Evolutionary conservation across 2,888 invertebrate genomes (phyloP).

Genomic region (Chirona hameri): DNA sequence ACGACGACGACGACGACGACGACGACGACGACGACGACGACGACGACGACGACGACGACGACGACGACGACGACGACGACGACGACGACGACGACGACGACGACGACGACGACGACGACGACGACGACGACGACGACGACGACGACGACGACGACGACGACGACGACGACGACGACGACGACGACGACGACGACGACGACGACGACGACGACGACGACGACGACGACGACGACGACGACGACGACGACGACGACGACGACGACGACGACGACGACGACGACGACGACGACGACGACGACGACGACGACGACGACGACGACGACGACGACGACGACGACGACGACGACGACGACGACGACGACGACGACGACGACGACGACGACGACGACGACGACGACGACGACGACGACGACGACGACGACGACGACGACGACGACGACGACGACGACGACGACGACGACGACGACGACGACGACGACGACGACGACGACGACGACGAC

Average conservation of each 20-base stretch:
- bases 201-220: conserved; percentile 22
- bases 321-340: conserved; percentile 22
- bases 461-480: conserved; percentile 22
- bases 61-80: conserved; percentile 22
- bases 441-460: too few relatives aligned
- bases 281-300: conserved; percentile 22
- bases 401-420: conserved; percentile 22
- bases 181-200: conserved; percentile 22
- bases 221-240: conserved; percentile 22
- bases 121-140: conserved; percentile 22
- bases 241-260: conserved; percentile 22
- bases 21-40: conserved; percentile 22
- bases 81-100: conserved; percentile 22
- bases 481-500: conserved; percentile 22
- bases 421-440: too few relatives aligned
- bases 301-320: conserved; percentile 22
- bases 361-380: conserved; percentile 22
- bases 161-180: conserved; percentile 22
- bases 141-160: conserved; percentile 22
- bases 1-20: conserved; percentile 22
- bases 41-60: conserved; percentile 22
- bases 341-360: conserved; percentile 22
- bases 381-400: conserved; percentile 22
- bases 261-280: conserved; percentile 22
- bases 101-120: conserved; percentile 22